These are phyloP conservation scores for Herpetotheres cachinnans DNA, from an alignment of 2,113 vertebrate species.

Conservation along the genomic window DNA sequence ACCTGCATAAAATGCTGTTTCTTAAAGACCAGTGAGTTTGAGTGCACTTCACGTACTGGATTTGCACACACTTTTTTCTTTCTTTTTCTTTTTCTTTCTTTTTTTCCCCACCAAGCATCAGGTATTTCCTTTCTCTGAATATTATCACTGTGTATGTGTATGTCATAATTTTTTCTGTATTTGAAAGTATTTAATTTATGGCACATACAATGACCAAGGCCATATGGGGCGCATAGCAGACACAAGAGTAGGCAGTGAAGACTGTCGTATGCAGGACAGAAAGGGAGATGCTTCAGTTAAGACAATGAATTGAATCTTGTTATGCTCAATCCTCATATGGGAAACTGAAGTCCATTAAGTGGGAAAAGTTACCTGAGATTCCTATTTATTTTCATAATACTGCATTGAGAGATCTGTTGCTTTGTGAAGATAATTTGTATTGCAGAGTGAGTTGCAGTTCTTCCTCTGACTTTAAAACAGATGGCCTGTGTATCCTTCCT, in stretches of 20 bases:
- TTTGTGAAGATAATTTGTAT: background rate
- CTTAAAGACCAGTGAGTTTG: background rate
- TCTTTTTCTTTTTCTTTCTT: background rate
- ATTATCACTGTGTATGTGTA: background rate
- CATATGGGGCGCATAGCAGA: rapidly evolving
- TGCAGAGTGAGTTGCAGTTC: background rate
- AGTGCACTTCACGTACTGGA: background rate
- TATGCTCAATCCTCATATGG: background rate
- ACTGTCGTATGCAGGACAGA: background rate
- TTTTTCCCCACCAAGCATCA: background rate
- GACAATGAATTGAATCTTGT: background rate
- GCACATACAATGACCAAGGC: background rate
- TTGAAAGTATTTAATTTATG: background rate
- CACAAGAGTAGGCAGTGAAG: background rate
- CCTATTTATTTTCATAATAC: background rate
- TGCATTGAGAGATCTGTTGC: background rate
- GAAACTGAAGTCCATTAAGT: background rate
- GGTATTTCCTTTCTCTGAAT: background rate
- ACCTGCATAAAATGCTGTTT: background rate
- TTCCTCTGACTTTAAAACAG: background rate
- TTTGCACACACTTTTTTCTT: background rate
- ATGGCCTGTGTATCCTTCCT: background rate
- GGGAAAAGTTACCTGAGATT: background rate
- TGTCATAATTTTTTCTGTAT: background rate
- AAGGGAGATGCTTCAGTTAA: background rate